These are phyloP conservation scores for Erebia palarica DNA, from an alignment of 2,888 invertebrate genomes.

Conservation along the genomic window DNA sequence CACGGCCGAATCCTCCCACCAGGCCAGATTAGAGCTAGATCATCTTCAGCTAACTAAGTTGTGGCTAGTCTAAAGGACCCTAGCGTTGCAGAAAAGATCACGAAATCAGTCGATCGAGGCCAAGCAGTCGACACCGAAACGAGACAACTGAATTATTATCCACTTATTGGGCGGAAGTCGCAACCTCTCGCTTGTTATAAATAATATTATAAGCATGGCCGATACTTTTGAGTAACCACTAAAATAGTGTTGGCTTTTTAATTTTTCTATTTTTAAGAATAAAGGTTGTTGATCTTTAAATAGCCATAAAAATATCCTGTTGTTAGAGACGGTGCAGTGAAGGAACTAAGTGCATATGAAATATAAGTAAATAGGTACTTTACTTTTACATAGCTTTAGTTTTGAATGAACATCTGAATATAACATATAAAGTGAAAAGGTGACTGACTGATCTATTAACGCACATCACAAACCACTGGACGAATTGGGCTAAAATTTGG, in stretches of 20 bases:
- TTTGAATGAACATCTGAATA: not conserved
- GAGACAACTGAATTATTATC: constrained; percentile 68
- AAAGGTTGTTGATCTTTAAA: constrained; percentile 12
- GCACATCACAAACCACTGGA: too few relatives aligned
- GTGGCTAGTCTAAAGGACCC: too few relatives aligned
- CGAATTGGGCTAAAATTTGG: too few relatives aligned
- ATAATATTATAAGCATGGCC: constrained; percentile 50
- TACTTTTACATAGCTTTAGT: not conserved
- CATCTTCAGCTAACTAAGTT: too few relatives aligned
- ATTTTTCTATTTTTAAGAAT: constrained; percentile 7
- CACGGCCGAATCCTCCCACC: too few relatives aligned
- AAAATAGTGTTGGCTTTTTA: constrained; percentile 10
- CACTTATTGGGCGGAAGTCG: constrained; percentile 76
- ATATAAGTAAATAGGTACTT: too few relatives aligned
- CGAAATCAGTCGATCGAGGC: constrained; percentile 27
- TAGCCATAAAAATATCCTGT: not conserved
- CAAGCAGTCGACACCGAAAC: constrained; percentile 51
- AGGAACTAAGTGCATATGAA: not conserved
- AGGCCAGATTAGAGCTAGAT: too few relatives aligned
- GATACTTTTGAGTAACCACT: constrained; percentile 23
- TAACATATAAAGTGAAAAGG: too few relatives aligned
- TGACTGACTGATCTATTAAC: too few relatives aligned
- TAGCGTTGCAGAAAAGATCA: constrained; percentile 13
- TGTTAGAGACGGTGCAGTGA: not conserved
- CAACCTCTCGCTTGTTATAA: constrained; percentile 66